Percentiles rank a stretch among this genome's conserved stretches.
Conservation (phyloP, 2,888 invertebrate genomes). For the Drosophila antonietae region DNA sequence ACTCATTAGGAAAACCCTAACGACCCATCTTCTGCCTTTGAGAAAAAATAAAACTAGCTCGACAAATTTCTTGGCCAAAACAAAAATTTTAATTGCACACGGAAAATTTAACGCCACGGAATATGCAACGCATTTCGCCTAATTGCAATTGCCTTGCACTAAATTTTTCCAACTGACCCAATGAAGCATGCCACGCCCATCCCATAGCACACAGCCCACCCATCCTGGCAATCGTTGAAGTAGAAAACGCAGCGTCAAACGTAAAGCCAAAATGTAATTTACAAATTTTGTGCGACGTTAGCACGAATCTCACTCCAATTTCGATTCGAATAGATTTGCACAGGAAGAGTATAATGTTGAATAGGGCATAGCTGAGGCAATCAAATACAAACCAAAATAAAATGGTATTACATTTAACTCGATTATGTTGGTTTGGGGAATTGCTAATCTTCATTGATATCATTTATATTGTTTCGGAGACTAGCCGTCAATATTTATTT, state of each 20-base stretch:
- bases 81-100: slow-evolving; percentile 67
- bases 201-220: not conserved
- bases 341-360: not conserved
- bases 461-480: not conserved
- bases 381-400: not conserved
- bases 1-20: slow-evolving; percentile 33
- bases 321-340: slow-evolving; percentile 11
- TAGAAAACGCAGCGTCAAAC: slow-evolving; percentile 40
- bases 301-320: slow-evolving; percentile 39
- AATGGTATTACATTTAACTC: not conserved
- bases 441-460: not conserved
- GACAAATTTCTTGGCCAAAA: slow-evolving; percentile 33
- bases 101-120: slow-evolving; percentile 48
- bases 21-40: not conserved
- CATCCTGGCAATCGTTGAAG: not conserved
- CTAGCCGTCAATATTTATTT: not conserved
- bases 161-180: slow-evolving; percentile 49
- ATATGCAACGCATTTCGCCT: slow-evolving; percentile 67
- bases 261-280: slow-evolving; percentile 60
- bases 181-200: slow-evolving; percentile 57
- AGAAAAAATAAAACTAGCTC: slow-evolving; percentile 7
- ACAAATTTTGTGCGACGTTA: slow-evolving; percentile 55
- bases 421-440: not conserved
- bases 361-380: not conserved
- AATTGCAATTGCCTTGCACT: slow-evolving; percentile 64